phyloP scores from a whole-genome alignment of 2,797 vertebrate species.

The Rhinophrynus dorsalis region DNA sequence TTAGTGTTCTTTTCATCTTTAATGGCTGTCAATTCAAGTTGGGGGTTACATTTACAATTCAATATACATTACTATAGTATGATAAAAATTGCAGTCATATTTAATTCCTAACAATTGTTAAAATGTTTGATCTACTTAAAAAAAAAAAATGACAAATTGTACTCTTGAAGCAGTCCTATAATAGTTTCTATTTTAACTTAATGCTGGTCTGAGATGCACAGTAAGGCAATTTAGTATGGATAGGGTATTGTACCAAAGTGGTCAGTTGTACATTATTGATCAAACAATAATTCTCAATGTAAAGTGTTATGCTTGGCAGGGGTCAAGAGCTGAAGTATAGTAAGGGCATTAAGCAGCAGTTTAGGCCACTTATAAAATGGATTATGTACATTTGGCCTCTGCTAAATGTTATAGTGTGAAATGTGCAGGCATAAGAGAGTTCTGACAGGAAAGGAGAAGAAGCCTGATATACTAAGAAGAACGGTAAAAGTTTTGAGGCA shows the following conservation, averaged over 20 bases:
- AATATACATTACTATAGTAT: conserved; percentile 52
- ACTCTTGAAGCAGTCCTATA: too few species aligned
- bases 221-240: conserved; percentile 17
- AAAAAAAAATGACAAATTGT: too few species aligned
- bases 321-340: conserved; percentile 44
- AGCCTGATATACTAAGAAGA: too few species aligned
- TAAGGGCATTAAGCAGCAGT: conserved; percentile 38
- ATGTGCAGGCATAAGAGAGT: conserved; percentile 2
- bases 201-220: conserved; percentile 11
- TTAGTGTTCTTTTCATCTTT: conserved; percentile 60
- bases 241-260: conserved; percentile 22
- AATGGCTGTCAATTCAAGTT: conserved; percentile 57
- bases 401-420: conserved; percentile 16
- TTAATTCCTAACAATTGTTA: conserved; percentile 15
- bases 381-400: conserved; percentile 27
- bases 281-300: conserved; percentile 44
- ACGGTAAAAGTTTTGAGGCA: too few species aligned
- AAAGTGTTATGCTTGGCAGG: conserved; percentile 34
- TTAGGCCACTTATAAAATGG: conserved; percentile 46
- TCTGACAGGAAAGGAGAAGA: too few species aligned
- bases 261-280: conserved; percentile 48
- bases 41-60: conserved; percentile 51
- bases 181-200: conserved; percentile 25
- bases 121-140: neutral
- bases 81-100: conserved; percentile 51